Conservation (phyloP, 2,113 vertebrate genomes). For the Muntiacus reevesi region DNA sequence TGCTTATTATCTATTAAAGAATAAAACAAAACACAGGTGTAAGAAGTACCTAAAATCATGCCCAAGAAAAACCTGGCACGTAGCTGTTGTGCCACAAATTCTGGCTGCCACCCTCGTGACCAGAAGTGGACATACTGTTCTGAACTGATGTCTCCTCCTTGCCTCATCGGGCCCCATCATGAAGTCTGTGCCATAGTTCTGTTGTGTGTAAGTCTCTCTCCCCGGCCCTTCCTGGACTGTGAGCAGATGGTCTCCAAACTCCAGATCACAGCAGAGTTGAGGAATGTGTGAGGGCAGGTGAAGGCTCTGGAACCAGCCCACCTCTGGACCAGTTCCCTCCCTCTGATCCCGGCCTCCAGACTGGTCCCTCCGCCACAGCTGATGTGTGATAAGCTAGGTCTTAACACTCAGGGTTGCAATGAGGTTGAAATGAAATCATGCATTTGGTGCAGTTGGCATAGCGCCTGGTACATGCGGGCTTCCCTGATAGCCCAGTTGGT, state of each 20-base stretch:
- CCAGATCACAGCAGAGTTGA: rapidly evolving
- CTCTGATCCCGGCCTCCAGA: neutral
- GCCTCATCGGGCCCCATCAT: rapidly evolving
- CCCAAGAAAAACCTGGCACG: neutral
- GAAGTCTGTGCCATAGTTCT: neutral
- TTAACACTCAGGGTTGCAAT: neutral
- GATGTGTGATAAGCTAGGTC: neutral
- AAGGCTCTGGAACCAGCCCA: neutral
- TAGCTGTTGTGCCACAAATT: neutral
- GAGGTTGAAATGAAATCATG: neutral
- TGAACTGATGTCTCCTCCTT: neutral
- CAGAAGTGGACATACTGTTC: neutral
- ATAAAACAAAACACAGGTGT: neutral
- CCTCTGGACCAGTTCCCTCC: neutral
- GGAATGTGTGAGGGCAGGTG: neutral
- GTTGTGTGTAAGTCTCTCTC: neutral
- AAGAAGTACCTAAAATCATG: neutral
- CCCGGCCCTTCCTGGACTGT: too few relatives aligned
- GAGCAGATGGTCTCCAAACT: neutral
- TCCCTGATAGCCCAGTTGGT: neutral
- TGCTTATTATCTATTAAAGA: neutral
- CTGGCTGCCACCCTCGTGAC: neutral
- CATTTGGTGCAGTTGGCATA: neutral
- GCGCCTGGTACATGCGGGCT: neutral
- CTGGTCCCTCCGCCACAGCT: neutral